Percentiles rank a stretch among this genome's conserved stretches.
Evolutionary conservation across 1,140 invertebrate species (phyloP).

Genomic region (Campodea augens): DNA sequence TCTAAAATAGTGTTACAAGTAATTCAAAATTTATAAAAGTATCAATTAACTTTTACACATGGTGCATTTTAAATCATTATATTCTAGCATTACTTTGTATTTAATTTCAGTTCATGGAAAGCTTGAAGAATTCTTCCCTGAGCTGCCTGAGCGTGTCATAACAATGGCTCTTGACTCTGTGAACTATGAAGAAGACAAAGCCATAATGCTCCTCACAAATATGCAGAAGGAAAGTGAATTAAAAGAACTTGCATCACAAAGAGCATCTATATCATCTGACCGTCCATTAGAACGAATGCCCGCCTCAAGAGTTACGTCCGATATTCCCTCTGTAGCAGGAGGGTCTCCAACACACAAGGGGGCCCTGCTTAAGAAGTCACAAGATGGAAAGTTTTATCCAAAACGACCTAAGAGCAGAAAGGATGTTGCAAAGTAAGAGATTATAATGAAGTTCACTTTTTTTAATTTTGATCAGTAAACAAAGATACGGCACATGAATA

Average conservation of each 20-base stretch:
- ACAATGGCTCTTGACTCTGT: constrained; percentile 70
- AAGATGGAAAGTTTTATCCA: constrained; percentile 17
- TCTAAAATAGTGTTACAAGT: too few relatives aligned
- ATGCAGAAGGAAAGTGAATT: constrained; percentile 26
- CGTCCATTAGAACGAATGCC: constrained; percentile 4
- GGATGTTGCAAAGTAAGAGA: constrained; percentile 32
- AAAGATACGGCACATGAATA: too few relatives aligned
- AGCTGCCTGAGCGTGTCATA: constrained; percentile 56
- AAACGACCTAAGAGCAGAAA: constrained; percentile 20
- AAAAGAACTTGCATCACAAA: too few relatives aligned
- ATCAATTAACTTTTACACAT: too few relatives aligned
- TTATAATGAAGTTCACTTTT: too few relatives aligned
- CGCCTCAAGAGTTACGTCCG: constrained; percentile 19
- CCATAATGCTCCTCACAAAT: constrained; percentile 51
- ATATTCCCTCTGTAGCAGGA: constrained; percentile 23
- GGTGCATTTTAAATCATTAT: too few relatives aligned
- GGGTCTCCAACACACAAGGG: constrained; percentile 26
- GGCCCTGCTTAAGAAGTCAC: constrained; percentile 16
- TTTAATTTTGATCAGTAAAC: too few relatives aligned
- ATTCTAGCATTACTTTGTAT: not conserved
- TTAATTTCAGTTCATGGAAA: constrained; percentile 42
- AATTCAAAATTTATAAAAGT: too few relatives aligned
- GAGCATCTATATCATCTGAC: constrained; percentile 2
- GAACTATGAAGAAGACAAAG: constrained; percentile 57
- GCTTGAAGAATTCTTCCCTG: constrained; percentile 50